Percentiles rank a stretch among this genome's conserved stretches.
These are phyloP conservation scores for Papilio machaon DNA, from an alignment of 1,140 invertebrate genomes.

Conservation along the genomic window DNA sequence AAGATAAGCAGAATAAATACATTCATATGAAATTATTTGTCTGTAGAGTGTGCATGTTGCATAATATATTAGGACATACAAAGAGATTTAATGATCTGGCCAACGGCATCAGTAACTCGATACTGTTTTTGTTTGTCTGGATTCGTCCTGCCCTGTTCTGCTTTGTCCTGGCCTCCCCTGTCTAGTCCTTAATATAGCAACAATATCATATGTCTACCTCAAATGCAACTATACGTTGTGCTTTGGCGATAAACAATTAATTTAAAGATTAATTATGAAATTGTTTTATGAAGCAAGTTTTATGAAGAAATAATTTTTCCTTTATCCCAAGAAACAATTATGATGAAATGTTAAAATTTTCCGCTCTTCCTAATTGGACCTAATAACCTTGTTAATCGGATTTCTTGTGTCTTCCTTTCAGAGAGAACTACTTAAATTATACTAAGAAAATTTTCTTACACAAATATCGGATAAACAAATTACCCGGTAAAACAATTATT, in stretches of 20 bases:
- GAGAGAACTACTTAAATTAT: neutral
- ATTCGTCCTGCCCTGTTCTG: neutral
- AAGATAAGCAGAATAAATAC: too few relatives aligned
- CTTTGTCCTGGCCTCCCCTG: neutral
- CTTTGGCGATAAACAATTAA: neutral
- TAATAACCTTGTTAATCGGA: neutral
- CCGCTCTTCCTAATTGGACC: neutral
- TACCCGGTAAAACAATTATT: neutral
- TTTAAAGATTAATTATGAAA: neutral
- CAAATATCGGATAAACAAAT: neutral
- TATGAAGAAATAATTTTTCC: neutral
- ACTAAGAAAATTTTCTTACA: neutral
- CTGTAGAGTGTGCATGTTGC: too few relatives aligned
- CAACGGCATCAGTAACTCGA: neutral
- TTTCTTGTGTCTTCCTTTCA: neutral
- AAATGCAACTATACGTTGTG: too few relatives aligned
- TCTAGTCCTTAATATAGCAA: neutral
- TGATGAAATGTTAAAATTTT: constrained; percentile 9
- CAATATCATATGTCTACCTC: neutral
- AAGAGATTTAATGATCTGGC: neutral
- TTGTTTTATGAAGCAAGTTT: neutral
- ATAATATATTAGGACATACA: neutral
- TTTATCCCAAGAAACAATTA: neutral
- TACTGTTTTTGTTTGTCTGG: neutral
- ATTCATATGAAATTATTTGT: too few relatives aligned